These are phyloP conservation scores for Ericerus pela DNA, from an alignment of 1,140 invertebrate genomes.

Conservation along the genomic window DNA sequence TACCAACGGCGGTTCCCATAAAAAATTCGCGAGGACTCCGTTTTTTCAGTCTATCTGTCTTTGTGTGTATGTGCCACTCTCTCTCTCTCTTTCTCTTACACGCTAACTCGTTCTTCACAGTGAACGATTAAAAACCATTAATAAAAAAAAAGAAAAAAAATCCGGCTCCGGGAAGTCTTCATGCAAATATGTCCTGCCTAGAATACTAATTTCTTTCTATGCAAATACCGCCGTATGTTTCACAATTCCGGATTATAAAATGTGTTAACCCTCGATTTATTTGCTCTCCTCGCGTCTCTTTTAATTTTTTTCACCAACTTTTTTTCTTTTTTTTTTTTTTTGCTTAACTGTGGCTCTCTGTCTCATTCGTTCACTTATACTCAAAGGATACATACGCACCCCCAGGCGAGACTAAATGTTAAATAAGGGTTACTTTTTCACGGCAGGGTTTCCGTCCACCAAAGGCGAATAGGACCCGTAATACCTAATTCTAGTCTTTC, in stretches of 20 bases:
- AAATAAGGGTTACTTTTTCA: background rate
- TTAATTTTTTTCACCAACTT: background rate
- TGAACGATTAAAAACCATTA: background rate
- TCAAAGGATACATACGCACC: too few species aligned
- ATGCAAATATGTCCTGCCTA: background rate
- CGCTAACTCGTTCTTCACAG: background rate
- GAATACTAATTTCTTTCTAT: background rate
- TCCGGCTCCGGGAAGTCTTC: background rate
- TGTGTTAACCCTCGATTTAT: background rate
- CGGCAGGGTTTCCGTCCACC: too few species aligned
- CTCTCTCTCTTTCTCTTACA: background rate
- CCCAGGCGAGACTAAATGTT: background rate
- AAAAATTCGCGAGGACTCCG: background rate
- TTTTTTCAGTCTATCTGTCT: background rate
- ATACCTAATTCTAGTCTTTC: too few species aligned
- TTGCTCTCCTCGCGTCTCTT: background rate
- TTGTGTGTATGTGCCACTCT: background rate
- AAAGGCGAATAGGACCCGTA: too few species aligned
- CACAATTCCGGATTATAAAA: background rate
- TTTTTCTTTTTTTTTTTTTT: too few species aligned
- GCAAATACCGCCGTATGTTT: background rate
- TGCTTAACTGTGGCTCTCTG: too few species aligned
- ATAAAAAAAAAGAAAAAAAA: constrained; percentile 3
- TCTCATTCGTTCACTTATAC: too few species aligned
- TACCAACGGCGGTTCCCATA: background rate